These are phyloP conservation scores for Trididemnum clinides DNA, from an alignment of 23 tunicate species.

Conservation along the genomic window DNA sequence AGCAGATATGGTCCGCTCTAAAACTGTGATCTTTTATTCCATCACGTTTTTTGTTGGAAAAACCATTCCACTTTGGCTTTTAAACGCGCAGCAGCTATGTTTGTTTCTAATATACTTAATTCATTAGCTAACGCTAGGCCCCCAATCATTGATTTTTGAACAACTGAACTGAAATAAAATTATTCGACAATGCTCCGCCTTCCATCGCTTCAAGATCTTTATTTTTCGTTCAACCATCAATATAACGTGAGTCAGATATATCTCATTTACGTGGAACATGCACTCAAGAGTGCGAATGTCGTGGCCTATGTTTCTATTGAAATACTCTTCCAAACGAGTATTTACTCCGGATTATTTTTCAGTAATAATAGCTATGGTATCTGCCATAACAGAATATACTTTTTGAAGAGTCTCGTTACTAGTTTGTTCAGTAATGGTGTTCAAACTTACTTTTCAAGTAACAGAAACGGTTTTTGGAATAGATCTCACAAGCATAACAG, in stretches of 20 bases:
- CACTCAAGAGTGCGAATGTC: slow-evolving; percentile 14
- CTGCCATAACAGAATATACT: not conserved
- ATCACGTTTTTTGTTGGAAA: too few species aligned
- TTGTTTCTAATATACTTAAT: not conserved
- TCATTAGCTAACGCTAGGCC: not conserved
- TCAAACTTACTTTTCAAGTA: slow-evolving; percentile 2
- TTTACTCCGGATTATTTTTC: slow-evolving; percentile 9
- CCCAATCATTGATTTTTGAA: not conserved
- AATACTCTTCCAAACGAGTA: slow-evolving; percentile 7
- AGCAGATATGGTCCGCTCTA: too few species aligned
- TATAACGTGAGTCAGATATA: slow-evolving; percentile 1
- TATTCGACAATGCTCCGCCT: slow-evolving; percentile 19
- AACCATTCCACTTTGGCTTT: too few species aligned
- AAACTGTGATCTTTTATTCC: too few species aligned
- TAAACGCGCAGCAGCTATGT: too few species aligned
- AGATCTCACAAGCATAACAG: not conserved
- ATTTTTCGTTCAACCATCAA: not conserved
- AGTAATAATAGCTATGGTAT: not conserved
- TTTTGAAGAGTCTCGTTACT: not conserved
- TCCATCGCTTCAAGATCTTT: not conserved
- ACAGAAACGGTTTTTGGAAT: not conserved
- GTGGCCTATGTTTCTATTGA: not conserved
- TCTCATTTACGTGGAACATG: not conserved
- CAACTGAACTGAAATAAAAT: not conserved
- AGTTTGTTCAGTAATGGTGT: not conserved